phyloP scores from a whole-genome alignment of 2,113 vertebrate genomes.

The Australoheros scitulus region DNA sequence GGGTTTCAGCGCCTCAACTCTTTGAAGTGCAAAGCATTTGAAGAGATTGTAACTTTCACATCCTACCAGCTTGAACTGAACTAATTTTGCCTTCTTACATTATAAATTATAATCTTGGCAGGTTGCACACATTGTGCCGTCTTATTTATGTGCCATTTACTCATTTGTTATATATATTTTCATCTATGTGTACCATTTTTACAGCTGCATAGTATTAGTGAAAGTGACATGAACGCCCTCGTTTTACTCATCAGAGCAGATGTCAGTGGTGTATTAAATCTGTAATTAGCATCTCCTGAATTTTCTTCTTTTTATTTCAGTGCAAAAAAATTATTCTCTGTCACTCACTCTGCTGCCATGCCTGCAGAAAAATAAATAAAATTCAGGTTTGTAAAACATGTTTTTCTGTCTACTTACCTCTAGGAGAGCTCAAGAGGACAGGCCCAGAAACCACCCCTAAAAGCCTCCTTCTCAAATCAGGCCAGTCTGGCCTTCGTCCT shows the following conservation, averaged over 20 bases:
- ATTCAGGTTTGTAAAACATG: neutral
- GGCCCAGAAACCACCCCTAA: slow-evolving; percentile 79
- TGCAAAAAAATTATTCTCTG: fast-evolving
- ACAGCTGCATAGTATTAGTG: neutral
- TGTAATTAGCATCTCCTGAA: neutral
- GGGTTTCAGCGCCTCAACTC: slow-evolving; percentile 16
- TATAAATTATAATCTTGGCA: neutral
- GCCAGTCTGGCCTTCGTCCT: slow-evolving; percentile 89
- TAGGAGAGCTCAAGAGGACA: slow-evolving; percentile 84
- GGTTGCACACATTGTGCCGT: neutral
- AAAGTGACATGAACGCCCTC: neutral
- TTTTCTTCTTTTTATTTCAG: neutral
- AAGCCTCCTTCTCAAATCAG: slow-evolving; percentile 85
- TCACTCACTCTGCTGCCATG: too few species aligned
- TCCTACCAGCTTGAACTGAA: neutral
- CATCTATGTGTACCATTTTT: neutral
- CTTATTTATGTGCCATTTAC: neutral
- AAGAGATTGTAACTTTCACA: neutral
- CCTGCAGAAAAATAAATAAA: too few species aligned
- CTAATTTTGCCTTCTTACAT: neutral
- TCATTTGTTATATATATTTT: neutral
- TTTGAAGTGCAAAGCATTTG: slow-evolving; percentile 53
- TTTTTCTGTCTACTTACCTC: slow-evolving; percentile 7
- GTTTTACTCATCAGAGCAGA: neutral
- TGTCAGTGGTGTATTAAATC: neutral